phyloP scores from a whole-genome alignment of 2,888 invertebrate genomes.

The Aporophyla nigra region DNA sequence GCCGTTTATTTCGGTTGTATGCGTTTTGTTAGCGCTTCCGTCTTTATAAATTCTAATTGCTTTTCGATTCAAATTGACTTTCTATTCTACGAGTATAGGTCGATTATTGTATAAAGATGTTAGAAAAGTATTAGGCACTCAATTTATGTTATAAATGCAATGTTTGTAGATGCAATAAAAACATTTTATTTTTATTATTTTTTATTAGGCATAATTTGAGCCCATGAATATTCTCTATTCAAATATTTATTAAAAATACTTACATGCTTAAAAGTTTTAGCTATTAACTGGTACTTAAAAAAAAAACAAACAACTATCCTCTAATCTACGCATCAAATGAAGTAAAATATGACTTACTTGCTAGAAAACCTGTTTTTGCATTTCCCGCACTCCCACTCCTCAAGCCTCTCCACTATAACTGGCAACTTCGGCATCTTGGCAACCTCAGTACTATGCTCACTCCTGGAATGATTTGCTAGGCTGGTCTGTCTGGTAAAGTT shows the following conservation, averaged over 20 bases:
- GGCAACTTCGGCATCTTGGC: slow-evolving; percentile 65
- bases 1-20: slow-evolving; percentile 76
- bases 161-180: too few species aligned
- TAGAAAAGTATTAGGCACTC: slow-evolving; percentile 4
- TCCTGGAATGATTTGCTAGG: slow-evolving; percentile 91
- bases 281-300: background rate
- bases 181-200: too few species aligned
- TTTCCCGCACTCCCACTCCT: slow-evolving; percentile 73
- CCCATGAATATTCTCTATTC: slow-evolving; percentile 5
- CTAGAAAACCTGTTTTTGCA: slow-evolving; percentile 77
- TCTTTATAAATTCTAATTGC: slow-evolving; percentile 47
- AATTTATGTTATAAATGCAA: too few species aligned
- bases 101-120: background rate
- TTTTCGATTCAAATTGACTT: slow-evolving; percentile 37
- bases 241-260: slow-evolving; percentile 6
- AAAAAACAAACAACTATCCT: background rate
- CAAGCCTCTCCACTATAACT: slow-evolving; percentile 62
- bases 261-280: background rate
- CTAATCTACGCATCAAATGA: background rate
- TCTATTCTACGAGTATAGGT: slow-evolving; percentile 19
- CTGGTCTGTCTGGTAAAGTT: slow-evolving; percentile 93
- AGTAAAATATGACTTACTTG: slow-evolving; percentile 73
- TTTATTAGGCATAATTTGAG: background rate
- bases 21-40: slow-evolving; percentile 68
- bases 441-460: slow-evolving; percentile 84